A percentile compares a stretch with the other conserved stretches of the same genome.
These are phyloP conservation scores for Drosophila atroscutellata DNA, from an alignment of 2,888 invertebrate genomes.

Conservation along the genomic window DNA sequence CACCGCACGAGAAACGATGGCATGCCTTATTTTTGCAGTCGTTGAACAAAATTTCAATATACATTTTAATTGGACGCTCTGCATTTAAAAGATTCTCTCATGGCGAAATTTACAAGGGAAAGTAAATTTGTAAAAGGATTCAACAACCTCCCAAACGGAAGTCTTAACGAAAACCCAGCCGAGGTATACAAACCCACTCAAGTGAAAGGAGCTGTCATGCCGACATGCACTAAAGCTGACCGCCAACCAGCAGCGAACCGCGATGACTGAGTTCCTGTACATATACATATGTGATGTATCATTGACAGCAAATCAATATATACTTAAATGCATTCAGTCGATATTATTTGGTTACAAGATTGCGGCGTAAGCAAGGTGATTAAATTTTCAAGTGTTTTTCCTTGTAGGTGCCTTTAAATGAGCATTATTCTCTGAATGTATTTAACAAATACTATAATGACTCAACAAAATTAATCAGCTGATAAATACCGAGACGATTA, in stretches of 20 bases:
- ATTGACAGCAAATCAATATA: conserved; percentile 64
- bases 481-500: not conserved
- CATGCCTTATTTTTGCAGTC: conserved; percentile 19
- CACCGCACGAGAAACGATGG: not conserved
- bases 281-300: conserved; percentile 61
- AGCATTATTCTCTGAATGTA: not conserved
- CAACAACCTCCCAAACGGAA: conserved; percentile 57
- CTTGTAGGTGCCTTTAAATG: not conserved
- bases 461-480: not conserved
- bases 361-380: not conserved
- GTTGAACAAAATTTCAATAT: conserved; percentile 38
- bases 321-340: conserved; percentile 53
- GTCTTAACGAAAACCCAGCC: conserved; percentile 56
- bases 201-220: conserved; percentile 54
- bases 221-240: conserved; percentile 2
- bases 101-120: conserved; percentile 42
- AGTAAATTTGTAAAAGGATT: conserved; percentile 49
- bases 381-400: not conserved
- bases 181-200: conserved; percentile 61
- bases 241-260: conserved; percentile 18
- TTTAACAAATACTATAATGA: not conserved
- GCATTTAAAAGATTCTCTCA: conserved; percentile 20
- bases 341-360: conserved; percentile 17
- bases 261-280: conserved; percentile 38
- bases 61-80: conserved; percentile 58